Percentiles rank a stretch among this genome's conserved stretches.
phyloP scores from a whole-genome alignment of 1,140 invertebrate genomes.

The Globodera rostochiensis region DNA sequence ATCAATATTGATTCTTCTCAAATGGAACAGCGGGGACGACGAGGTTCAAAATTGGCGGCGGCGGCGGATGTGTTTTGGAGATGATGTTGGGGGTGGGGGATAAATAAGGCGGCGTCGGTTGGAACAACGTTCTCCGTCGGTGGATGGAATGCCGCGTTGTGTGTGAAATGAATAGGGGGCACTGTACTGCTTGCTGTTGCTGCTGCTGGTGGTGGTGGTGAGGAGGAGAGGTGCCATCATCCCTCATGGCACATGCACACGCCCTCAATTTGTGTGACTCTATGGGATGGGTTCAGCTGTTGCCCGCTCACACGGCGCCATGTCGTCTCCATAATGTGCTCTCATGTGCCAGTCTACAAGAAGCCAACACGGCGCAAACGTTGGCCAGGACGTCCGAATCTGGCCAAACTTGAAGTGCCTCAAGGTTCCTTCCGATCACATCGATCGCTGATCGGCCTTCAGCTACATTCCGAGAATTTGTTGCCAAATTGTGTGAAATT shows the following conservation, averaged over 20 bases:
- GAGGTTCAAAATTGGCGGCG: conserved; percentile 1
- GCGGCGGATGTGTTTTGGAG: background rate
- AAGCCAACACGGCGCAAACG: too few species aligned
- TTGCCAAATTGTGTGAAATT: too few species aligned
- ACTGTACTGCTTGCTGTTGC: background rate
- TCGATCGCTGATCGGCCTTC: too few species aligned
- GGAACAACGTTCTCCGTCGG: background rate
- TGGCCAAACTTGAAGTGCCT: too few species aligned
- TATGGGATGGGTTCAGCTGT: too few species aligned
- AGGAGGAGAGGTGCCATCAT: background rate
- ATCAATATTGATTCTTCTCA: conserved; percentile 34
- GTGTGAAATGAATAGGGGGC: background rate
- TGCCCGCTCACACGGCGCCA: too few species aligned
- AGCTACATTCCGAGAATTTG: too few species aligned
- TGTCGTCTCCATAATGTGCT: too few species aligned
- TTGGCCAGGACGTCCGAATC: too few species aligned
- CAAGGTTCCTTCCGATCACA: too few species aligned
- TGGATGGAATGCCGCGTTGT: background rate
- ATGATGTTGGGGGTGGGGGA: background rate
- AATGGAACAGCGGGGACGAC: conserved; percentile 8
- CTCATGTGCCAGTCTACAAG: too few species aligned
- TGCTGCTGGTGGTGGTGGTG: background rate
- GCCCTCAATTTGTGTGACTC: background rate
- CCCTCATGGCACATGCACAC: background rate
- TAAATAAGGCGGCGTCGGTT: background rate